Evolutionary conservation across 2,113 vertebrate genomes (phyloP), one percentile per base, ranked within the genome.

Genomic region (Ictalurus punctatus): DNA sequence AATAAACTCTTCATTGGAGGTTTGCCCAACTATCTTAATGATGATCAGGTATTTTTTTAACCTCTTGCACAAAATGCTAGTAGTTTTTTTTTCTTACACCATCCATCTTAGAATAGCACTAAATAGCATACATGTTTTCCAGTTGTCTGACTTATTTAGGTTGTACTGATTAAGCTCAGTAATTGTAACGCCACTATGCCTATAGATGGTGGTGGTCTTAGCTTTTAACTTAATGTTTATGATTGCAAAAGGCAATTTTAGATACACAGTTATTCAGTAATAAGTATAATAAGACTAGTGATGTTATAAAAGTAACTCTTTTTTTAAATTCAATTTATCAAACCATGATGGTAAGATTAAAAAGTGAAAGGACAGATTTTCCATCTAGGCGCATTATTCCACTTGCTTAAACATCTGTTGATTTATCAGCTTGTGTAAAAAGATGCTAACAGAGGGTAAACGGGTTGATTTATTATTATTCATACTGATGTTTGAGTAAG

Each of bases 1-100:
- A 95, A 96, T 84, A 96, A 96, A 94, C 94, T 96, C 63, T 96
- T 96, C 69, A 94, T 96, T 30, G 95, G 95, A 88, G 95, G 95
- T 21, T 93, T 96, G 34, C 95, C 95, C 6, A 95, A 95, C 92
- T 96, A 96, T 90, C 94, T 96, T 30, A 96, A 94, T 84, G 95
- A 96, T 10, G 95, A 96, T 91, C 95, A 96, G 95, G 95, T 96
- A 95, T 89, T 80, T 80, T 56, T 80, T 19, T 48, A 37, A 58
- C 23, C 56, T 44, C 23, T 83, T 83, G 23, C 67, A 12, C 34
- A 30, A 58, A 88, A 65, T 88, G 74, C 85, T 23, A 56, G 4
- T 78, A 89, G 88, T 37, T 78, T 13, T 84, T 79, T 85, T 87
- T 83, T 40, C 52, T 21, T 69, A 44, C 23, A 59, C 84, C 37